A percentile compares a stretch with the other conserved stretches of the same genome.
Conservation (phyloP, 2,888 invertebrate species). For the Sicus ferrugineus region DNA sequence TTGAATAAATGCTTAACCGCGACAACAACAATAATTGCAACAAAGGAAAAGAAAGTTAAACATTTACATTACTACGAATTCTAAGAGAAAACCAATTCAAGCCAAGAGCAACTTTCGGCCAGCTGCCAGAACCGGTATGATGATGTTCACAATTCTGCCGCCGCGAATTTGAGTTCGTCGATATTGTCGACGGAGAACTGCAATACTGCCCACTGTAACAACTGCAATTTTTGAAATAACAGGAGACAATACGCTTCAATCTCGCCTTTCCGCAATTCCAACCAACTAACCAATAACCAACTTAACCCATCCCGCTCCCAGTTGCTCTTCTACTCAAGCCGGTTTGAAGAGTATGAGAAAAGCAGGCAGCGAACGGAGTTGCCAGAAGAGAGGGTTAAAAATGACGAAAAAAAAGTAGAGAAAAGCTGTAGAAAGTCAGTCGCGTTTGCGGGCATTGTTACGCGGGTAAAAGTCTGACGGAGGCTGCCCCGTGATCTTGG, state of each 20-base stretch:
- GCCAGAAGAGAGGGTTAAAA: neutral
- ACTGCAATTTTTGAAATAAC: no score
- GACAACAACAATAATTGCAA: neutral
- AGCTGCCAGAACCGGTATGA: neutral
- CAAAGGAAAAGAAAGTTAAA: neutral
- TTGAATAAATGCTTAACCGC: neutral
- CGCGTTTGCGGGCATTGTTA: neutral
- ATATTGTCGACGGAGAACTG: no score
- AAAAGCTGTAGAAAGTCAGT: neutral
- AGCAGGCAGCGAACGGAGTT: neutral
- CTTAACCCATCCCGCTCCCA: neutral
- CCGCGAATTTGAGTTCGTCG: neutral
- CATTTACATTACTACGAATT: neutral
- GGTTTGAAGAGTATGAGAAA: neutral
- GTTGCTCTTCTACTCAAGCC: neutral
- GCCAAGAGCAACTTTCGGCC: neutral
- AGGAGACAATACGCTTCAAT: no score
- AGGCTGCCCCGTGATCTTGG: neutral
- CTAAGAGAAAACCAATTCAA: neutral
- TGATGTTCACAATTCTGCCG: neutral
- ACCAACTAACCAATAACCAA: neutral
- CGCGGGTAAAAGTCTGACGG: conserved; percentile 48
- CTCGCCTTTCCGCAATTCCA: no score
- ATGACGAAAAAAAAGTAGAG: neutral
- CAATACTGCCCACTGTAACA: no score